Evolutionary conservation across 2,797 vertebrate genomes (phyloP), one percentile per base, ranked within the genome.

Genomic region (Molothrus aeneus): DNA sequence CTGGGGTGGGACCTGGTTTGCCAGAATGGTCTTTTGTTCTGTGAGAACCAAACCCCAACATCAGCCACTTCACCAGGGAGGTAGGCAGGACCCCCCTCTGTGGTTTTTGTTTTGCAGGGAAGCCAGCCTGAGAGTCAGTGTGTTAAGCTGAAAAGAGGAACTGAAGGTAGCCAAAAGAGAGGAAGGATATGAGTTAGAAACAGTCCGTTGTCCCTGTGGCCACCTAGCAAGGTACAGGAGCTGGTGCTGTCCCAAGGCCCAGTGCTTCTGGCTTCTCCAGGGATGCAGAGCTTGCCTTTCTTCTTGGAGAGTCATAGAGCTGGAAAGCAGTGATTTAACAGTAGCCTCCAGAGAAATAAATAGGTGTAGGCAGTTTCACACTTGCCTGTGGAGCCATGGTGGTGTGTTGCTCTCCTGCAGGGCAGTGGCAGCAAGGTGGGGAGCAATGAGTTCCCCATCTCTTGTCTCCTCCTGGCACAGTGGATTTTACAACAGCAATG

Each of bases 151-250:
- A 82, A 95, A 96, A 95, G 88, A 95, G 94, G 96, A 97, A 96
- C 71, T 74, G 86, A 84, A 69, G 65, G 54, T 24, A 65, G 65
- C 57, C 71, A 25, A 7, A 71, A 87, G 84, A 92, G 88, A 82
- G 92, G 96, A 95, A 96, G 95, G 94, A 96, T 95, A 10, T 90
- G 71, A 59, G 83, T 92, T 93, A 69, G 61, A 88, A 94, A 71
- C 86, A 87, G 75, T 61, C 64, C 1, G 59, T 93, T 93, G 80
- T 81, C 74, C 42, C 54, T 4, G 14, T 80, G 72, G 80, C 70
- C 6, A 6, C 32, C 54, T 8, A 22, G 32, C 29, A 74, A 80
- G 54, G 66, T 42, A 22, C 63, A 32, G 69, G 48, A 88, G 19
- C 48, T 50, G 36, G 6, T 80, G 47, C 47, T 81, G 38, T 51